Conservation (phyloP, 2,888 invertebrate genomes). For the Drosophila birchii region DNA sequence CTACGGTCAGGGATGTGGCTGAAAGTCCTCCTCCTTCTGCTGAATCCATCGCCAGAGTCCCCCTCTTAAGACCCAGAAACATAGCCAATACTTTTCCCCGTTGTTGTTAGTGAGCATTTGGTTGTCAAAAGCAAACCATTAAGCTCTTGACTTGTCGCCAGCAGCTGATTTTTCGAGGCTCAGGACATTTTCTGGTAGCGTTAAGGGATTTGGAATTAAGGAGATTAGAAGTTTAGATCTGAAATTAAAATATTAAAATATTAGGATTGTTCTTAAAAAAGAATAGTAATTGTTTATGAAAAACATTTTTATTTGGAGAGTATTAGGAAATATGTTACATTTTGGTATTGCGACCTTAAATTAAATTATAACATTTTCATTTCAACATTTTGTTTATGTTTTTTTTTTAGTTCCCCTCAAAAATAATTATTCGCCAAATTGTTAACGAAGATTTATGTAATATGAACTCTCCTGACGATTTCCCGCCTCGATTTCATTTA, state of each 20-base stretch:
- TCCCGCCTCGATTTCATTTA: neutral
- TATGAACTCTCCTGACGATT: neutral
- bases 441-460: neutral
- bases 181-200: neutral
- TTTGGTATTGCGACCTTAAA: too few species aligned
- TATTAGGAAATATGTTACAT: too few species aligned
- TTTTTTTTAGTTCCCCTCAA: too few species aligned
- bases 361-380: too few species aligned
- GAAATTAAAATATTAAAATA: too few species aligned
- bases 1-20: conserved; percentile 6
- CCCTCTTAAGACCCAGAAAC: neutral
- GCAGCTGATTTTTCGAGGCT: conserved; percentile 40
- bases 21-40: neutral
- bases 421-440: neutral
- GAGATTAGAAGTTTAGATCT: neutral
- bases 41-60: neutral
- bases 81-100: conserved; percentile 17
- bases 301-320: too few species aligned
- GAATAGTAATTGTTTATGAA: too few species aligned
- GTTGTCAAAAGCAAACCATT: conserved; percentile 64
- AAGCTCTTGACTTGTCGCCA: conserved; percentile 64
- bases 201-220: too few species aligned
- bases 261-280: too few species aligned
- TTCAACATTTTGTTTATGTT: too few species aligned
- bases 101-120: conserved; percentile 32